Evolutionary conservation across 2,797 vertebrate genomes (phyloP), one percentile per base, ranked within the genome.

Genomic region (Protosalanx chinensis): DNA sequence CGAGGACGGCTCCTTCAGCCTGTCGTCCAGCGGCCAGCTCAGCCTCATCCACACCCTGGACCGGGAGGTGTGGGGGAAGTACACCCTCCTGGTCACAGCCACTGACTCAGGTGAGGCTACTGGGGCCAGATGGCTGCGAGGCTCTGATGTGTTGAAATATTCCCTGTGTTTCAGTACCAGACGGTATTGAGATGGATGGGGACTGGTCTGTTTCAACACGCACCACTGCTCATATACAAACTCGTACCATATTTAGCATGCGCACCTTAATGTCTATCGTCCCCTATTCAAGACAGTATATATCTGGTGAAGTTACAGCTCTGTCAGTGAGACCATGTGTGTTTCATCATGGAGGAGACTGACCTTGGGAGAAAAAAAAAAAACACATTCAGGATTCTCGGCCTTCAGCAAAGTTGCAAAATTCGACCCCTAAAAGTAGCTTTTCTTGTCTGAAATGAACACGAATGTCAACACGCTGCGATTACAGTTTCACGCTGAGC

Each of bases 1-100:
- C 1, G 95, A 96, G 32, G 93, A 93, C 6, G 91, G 90, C 0
- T 91, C 93, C 0, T 99, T 99, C 80, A 93, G 86, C 53, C 92
- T 99, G 57, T 95, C 96, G 0, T 87, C 92, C 66, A 92, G 82
- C 0, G 98, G 98, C 1, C 96, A 98, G 79, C 93, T 99, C 49
- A 88, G 87, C 71, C 86, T 99, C 68, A 91, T 88, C 8, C 92
- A 79, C 77, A 97, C 92, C 53, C 91, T 98, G 71, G 97, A 99
- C 87, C 92, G 97, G 0, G 98, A 99, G 75, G 79, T 78, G 0
- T 93, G 85, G 82, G 94, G 93, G 58, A 89, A 89, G 67, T 96
- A 96, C 73, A 35, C 88, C 27, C 91, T 99, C 66, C 81, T 94
- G 66, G 77, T 99, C 88, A 97, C 95, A 1, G 96, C 97, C 60